These are phyloP conservation scores for Odiellus spinosus DNA, from an alignment of 2,888 invertebrate genomes.

Conservation along the genomic window DNA sequence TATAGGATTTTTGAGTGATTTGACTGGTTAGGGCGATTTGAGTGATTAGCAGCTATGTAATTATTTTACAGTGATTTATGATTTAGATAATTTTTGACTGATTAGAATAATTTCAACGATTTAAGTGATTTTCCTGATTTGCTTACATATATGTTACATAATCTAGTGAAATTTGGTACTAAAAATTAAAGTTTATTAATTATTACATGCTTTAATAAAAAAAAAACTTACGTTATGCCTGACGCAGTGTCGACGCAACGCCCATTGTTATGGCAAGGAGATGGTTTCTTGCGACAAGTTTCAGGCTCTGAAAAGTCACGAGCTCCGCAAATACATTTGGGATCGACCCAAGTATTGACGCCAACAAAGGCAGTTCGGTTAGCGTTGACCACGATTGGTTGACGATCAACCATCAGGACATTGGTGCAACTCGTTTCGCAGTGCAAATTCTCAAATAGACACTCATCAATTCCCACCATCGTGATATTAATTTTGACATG, in stretches of 20 bases:
- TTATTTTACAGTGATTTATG: no score
- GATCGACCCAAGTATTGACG: slow-evolving; percentile 76
- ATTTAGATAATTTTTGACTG: no score
- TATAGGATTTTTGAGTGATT: no score
- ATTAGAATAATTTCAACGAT: no score
- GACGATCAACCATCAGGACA: slow-evolving; percentile 50
- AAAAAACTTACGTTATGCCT: slow-evolving; percentile 37
- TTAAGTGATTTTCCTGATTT: no score
- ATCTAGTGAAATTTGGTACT: no score
- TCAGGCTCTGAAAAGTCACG: slow-evolving; percentile 62
- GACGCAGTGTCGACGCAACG: slow-evolving; percentile 81
- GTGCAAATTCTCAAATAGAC: slow-evolving; percentile 81
- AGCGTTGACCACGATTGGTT: slow-evolving; percentile 61
- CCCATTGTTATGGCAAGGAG: slow-evolving; percentile 86
- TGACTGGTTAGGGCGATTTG: no score
- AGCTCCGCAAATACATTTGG: slow-evolving; percentile 85
- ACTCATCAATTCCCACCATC: slow-evolving; percentile 96
- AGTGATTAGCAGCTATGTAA: no score
- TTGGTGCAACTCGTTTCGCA: slow-evolving; percentile 95
- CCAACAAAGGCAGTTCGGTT: slow-evolving; percentile 94
- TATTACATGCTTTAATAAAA: no score
- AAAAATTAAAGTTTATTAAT: no score
- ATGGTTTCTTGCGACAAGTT: slow-evolving; percentile 58
- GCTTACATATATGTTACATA: no score
- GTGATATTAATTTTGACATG: slow-evolving; percentile 89